Conservation (phyloP, 2,113 vertebrate genomes). For the Phyllostomus hastatus region DNA sequence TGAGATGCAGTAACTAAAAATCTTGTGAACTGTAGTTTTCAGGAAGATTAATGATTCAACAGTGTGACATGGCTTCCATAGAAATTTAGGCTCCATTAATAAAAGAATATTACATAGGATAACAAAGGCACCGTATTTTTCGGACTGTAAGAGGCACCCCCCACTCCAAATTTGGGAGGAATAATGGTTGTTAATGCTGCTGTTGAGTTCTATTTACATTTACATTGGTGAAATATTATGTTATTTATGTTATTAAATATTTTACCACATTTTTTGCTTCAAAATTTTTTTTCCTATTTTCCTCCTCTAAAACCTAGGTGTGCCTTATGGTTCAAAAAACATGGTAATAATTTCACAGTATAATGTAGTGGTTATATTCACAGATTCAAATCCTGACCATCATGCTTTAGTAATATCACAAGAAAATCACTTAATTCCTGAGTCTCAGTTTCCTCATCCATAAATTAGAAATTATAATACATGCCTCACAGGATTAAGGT, state of each 20-base stretch:
- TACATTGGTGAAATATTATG: too few species aligned
- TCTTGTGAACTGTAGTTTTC: background rate
- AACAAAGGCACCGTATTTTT: background rate
- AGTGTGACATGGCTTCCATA: constrained; percentile 10
- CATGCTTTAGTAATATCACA: constrained; percentile 35
- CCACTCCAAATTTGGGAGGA: too few species aligned
- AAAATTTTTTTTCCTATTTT: too few species aligned
- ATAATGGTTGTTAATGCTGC: too few species aligned
- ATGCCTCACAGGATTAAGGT: background rate
- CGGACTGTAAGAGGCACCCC: too few species aligned
- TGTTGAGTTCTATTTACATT: too few species aligned
- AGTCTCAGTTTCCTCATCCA: background rate
- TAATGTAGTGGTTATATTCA: constrained; percentile 1
- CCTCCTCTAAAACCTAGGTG: too few species aligned
- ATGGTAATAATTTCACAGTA: constrained; percentile 14
- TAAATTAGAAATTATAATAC: constrained; percentile 36
- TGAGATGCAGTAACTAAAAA: constrained; percentile 20
- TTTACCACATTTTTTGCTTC: too few species aligned
- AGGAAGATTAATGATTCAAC: constrained; percentile 40
- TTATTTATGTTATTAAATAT: too few species aligned
- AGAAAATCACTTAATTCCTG: constrained; percentile 43
- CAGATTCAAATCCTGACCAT: constrained; percentile 21
- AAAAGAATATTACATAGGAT: constrained; percentile 18
- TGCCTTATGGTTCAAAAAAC: too few species aligned
- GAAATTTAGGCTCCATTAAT: background rate